These are phyloP conservation scores for Enteromius thamalakanensis DNA, from an alignment of 2,797 vertebrate genomes.

Conservation along the genomic window DNA sequence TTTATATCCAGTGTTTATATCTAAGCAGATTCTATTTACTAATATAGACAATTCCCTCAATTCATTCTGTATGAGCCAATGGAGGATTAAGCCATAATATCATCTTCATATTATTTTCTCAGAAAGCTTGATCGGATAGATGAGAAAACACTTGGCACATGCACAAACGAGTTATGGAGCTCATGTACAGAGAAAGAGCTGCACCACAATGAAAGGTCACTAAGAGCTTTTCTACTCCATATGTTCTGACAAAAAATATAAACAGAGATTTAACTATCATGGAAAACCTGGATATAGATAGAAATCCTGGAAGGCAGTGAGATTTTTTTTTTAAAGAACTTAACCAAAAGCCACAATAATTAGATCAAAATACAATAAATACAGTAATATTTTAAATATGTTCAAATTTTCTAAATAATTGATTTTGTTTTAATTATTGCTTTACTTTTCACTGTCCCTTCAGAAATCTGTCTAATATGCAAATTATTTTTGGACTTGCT, in stretches of 20 bases:
- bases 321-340: background rate
- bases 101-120: background rate
- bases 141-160: background rate
- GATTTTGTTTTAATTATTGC: background rate
- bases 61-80: constrained; percentile 3
- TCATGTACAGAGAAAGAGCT: background rate
- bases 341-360: background rate
- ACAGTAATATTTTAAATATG: background rate
- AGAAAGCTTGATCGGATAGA: constrained; percentile 1
- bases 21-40: constrained; percentile 12
- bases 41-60: constrained; percentile 11
- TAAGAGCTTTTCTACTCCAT: background rate
- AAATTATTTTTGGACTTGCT: background rate
- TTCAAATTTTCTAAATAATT: background rate
- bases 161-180: background rate
- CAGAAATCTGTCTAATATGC: background rate
- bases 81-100: constrained; percentile 30
- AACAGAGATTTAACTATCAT: background rate
- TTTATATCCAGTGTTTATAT: constrained; percentile 15
- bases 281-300: background rate
- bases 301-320: background rate
- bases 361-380: background rate
- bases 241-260: constrained; percentile 16
- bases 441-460: background rate
- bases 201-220: background rate